Percentiles rank a stretch among this genome's conserved stretches.
Evolutionary conservation across 2,113 vertebrate genomes (phyloP).

Genomic region (Dasypus novemcinctus): DNA sequence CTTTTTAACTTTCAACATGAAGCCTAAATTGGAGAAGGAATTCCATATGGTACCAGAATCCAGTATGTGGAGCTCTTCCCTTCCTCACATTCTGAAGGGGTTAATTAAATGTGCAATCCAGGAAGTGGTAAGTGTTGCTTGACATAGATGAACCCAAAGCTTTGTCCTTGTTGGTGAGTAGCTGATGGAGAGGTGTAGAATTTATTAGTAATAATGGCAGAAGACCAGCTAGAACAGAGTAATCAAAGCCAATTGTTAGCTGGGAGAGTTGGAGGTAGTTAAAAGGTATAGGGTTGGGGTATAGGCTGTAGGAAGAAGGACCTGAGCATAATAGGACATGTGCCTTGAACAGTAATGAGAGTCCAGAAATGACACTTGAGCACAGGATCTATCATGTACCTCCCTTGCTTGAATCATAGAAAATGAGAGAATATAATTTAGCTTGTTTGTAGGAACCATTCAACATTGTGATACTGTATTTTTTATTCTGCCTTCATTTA

Average conservation of each 20-base stretch:
- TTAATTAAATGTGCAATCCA: conserved; percentile 8
- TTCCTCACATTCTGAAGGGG: neutral
- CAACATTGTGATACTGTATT: conserved; percentile 30
- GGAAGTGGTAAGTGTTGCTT: conserved; percentile 5
- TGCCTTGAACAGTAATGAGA: conserved; percentile 30
- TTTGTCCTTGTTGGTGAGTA: neutral
- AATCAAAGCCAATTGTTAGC: conserved; percentile 13
- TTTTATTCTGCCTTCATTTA: conserved; percentile 58
- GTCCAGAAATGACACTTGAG: conserved; percentile 31
- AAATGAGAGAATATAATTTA: conserved; percentile 62
- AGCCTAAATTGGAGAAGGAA: neutral
- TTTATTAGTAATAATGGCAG: conserved; percentile 22
- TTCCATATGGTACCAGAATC: conserved; percentile 1
- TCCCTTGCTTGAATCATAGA: conserved; percentile 44
- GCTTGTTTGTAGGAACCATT: conserved; percentile 38
- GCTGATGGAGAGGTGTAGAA: neutral
- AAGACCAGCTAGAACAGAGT: conserved; percentile 15
- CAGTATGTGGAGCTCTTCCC: neutral
- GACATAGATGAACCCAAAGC: neutral
- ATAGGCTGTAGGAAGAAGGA: neutral
- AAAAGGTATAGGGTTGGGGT: neutral
- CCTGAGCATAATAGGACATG: neutral
- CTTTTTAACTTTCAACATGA: neutral
- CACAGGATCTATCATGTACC: conserved; percentile 13
- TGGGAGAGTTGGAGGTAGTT: neutral